Evolutionary conservation across 1,140 invertebrate species (phyloP), one percentile per base, ranked within the genome.

Genomic region (Brachystomella parvula): DNA sequence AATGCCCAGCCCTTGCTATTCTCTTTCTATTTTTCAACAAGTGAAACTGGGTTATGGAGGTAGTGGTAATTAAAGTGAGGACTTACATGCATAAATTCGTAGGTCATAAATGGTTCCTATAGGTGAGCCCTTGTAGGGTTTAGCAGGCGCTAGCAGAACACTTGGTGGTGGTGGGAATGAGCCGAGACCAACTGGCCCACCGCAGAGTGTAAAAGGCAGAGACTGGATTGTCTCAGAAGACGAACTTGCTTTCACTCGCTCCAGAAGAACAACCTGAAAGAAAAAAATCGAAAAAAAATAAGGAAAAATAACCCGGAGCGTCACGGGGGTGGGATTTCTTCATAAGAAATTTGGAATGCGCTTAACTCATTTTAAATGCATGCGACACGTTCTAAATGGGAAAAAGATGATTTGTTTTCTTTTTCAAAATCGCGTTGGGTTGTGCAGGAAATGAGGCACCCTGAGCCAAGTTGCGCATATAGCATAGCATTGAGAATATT

Each of bases 41-140:
- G n/a, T 12, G n/a, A 12, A 44, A 44, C n/a, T 44, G 39, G 39
- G 9, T 44, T 44, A 44, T 9, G n/a, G n/a, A 44, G n/a, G n/a
- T 17, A 6, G 9, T 17, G 6, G 9, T 56, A 12, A 12, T 17
- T 56, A 24, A n/a, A 15, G 24, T 2, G 29, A 9, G 17, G 24
- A 79, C 82, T 84, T 80, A 89, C 88, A 86, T 58, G 87, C 82
- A 74, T 86, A 90, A 63, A 86, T 85, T 75, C 86, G 80, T 32
- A 91, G 82, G 74, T 92, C 89, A 76, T 92, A 92, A 67, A 88
- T 90, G 28, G 89, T 92, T 17, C 92, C 92, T 61, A 94, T 92
- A 0, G 91, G 90, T 1, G 90, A 88, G 0, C 92, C 92, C 63
- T 86, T 88, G 77, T 95, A 94, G 74, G 92, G 88, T 75, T 92